Base-by-base conservation (phyloP, 2,113 vertebrate species). In the Bostrychus sinensis region DNA sequence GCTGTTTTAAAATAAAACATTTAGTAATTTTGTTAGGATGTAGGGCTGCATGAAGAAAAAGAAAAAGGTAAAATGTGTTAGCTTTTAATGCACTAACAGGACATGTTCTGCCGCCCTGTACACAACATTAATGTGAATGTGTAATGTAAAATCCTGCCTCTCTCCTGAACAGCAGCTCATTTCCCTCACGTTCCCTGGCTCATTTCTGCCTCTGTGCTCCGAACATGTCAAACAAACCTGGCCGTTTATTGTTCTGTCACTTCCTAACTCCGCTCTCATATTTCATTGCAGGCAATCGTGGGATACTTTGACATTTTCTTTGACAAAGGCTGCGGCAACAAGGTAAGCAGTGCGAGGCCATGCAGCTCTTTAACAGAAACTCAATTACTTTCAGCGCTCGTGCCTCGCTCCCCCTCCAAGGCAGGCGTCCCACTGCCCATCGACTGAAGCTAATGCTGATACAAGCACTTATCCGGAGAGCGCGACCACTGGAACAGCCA, bases 301-400 rank as follows among this genome's bases (percentile, higher is more conserved):
- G 96, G 96, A 78, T 97, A 96, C 90, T 98, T 98, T 85, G 96
- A 98, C 91, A 89, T 98, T 86, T 93, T 92, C 91, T 98, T 98
- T 81, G 92, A 96, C 89, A 95, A 92, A 90, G 93, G 92, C 91
- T 98, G 95, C 88, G 80, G 82, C 61, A 93, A 92, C 51, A 95
- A 92, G 86, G 97, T 96, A 84, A 94, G 94, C 88, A 48, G 69
- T 71, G 63, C 66, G 77, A 53, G 68, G n/a, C n/a, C n/a, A n/a
- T 75, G 70, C 17, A 82, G 71, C 78, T 79, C 77, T 88, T 91
- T 91, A 90, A 84, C 69, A 32, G 74, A 88, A 75, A 92, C 86
- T 74, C 87, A 89, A 88, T 92, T 89, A 90, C 53, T 84, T 86
- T 88, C 86, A 77, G 32, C 75, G 82, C 81, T 65, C 65, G n/a